These are phyloP conservation scores for Pseudochromis fuscus DNA, from an alignment of 2,797 vertebrate genomes.

Conservation along the genomic window DNA sequence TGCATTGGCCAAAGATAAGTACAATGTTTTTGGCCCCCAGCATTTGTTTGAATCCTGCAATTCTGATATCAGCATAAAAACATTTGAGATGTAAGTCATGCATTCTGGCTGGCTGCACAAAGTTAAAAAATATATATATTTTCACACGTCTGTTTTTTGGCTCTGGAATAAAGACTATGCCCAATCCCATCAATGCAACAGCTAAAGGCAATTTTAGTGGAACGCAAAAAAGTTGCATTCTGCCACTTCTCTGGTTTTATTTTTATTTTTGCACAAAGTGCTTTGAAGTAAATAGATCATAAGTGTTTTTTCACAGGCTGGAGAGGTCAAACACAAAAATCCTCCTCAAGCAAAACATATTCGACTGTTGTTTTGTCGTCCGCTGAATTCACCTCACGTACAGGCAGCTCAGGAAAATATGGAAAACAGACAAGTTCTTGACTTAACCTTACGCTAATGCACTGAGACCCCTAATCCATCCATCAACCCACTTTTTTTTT, in stretches of 20 bases:
- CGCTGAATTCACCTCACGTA: constrained; percentile 42
- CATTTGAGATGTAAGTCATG: constrained; percentile 48
- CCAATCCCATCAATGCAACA: constrained; percentile 50
- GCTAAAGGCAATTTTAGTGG: constrained; percentile 45
- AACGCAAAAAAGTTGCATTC: constrained; percentile 42
- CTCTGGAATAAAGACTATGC: constrained; percentile 52
- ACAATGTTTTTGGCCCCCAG: constrained; percentile 38
- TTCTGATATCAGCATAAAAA: constrained; percentile 38
- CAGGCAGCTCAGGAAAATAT: constrained; percentile 41
- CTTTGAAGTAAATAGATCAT: constrained; percentile 41
- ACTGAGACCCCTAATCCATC: constrained; percentile 49
- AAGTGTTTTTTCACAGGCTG: constrained; percentile 9
- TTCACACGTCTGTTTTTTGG: constrained; percentile 39
- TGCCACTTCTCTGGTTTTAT: constrained; percentile 37
- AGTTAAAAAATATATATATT: constrained; percentile 9
- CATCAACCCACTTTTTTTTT: constrained; percentile 34
- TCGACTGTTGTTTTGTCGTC: constrained; percentile 25
- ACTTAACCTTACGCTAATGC: constrained; percentile 55
- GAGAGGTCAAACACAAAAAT: constrained; percentile 44
- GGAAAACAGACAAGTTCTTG: constrained; percentile 59
- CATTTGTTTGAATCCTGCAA: constrained; percentile 41
- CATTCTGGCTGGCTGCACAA: constrained; percentile 36
- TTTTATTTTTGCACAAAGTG: constrained; percentile 29
- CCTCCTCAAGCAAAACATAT: constrained; percentile 21
- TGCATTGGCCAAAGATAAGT: constrained; percentile 37